Base-by-base conservation (phyloP, 2,113 vertebrate species). In the Ammodytes marinus region DNA sequence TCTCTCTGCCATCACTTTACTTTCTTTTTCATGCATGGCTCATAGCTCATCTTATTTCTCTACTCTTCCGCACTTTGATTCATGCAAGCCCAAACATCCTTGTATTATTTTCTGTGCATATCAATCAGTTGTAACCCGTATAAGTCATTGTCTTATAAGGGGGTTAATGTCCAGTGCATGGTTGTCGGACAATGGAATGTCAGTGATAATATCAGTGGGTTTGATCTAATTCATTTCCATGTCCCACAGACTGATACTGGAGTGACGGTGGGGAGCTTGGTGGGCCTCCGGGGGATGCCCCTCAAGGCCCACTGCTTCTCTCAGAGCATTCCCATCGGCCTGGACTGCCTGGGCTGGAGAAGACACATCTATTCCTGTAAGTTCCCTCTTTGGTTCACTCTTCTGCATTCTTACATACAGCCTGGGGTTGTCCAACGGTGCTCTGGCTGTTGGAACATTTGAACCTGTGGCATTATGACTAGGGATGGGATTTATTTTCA, bases 271-370 rank as follows among this genome's bases (percentile, higher is more conserved):
- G 69, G 76, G 2, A 85, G 93, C 64, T 68, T 91, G 50, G 84
- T 91, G 70, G 83, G 88, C 73, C 94, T 94, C 73, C 81, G 84
- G 27, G 83, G 89, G 12, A 91, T 92, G 49, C 88, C 91, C 0
- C 89, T 95, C 82, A 96, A 94, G 69, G 87, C 91, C 60, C 94
- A 94, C 15, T 80, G 91, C 0, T 95, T 96, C 89, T 98, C 97
- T 43, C 96, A 96, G 88, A 99, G 97, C 90, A 96, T 95, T 15
- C 97, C 97, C 0, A 90, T 92, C 0, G 95, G 95, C 69, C 91
- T 99, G 67, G 95, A 97, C 91, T 95, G 91, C 1, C 27, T 95
- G 74, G 95, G 95, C 78, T 95, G 95, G 93, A 93, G 88, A 1
- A 85, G 86, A 45, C 77, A 60, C 12, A 0, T 86, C 64, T 89